Conservation (phyloP, 1,140 invertebrate species). For the Gryon sp. region DNA sequence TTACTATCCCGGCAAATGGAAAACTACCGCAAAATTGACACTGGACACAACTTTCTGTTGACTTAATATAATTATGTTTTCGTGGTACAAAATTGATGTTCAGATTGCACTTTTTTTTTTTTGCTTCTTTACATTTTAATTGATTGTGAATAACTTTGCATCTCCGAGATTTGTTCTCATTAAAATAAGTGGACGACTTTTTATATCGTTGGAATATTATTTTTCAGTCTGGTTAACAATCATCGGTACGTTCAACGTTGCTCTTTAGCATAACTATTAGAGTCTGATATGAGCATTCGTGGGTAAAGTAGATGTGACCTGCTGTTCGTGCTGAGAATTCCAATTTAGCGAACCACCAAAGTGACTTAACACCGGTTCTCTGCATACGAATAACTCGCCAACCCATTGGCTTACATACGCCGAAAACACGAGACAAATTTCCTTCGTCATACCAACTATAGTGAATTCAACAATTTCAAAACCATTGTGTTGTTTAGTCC, state of each 20-base stretch:
- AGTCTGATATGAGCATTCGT: slow-evolving; percentile 66
- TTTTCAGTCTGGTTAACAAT: slow-evolving; percentile 41
- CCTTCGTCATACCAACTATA: slow-evolving; percentile 5
- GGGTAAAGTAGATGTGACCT: slow-evolving; percentile 61
- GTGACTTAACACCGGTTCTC: slow-evolving; percentile 58
- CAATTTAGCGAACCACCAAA: slow-evolving; percentile 63
- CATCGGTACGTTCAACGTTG: slow-evolving; percentile 33
- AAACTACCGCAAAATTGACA: slow-evolving; percentile 47
- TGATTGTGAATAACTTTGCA: too few species aligned
- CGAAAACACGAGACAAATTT: slow-evolving; percentile 44
- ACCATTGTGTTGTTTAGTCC: slow-evolving; percentile 8
- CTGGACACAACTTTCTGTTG: slow-evolving; percentile 23
- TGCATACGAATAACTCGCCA: slow-evolving; percentile 70
- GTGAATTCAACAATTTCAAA: slow-evolving; percentile 23
- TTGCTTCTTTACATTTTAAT: too few species aligned
- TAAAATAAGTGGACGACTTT: too few species aligned
- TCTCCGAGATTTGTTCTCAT: too few species aligned
- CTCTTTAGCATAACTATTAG: slow-evolving; percentile 64
- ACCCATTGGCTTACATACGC: slow-evolving; percentile 68
- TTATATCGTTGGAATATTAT: not conserved
- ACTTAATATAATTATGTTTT: slow-evolving; percentile 31
- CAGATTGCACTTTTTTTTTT: too few species aligned
- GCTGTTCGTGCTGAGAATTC: slow-evolving; percentile 70
- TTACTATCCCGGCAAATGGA: slow-evolving; percentile 43
- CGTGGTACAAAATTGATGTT: slow-evolving; percentile 32